Evolutionary conservation across 2,113 vertebrate species (phyloP).

Genomic region (Jacana jacana): DNA sequence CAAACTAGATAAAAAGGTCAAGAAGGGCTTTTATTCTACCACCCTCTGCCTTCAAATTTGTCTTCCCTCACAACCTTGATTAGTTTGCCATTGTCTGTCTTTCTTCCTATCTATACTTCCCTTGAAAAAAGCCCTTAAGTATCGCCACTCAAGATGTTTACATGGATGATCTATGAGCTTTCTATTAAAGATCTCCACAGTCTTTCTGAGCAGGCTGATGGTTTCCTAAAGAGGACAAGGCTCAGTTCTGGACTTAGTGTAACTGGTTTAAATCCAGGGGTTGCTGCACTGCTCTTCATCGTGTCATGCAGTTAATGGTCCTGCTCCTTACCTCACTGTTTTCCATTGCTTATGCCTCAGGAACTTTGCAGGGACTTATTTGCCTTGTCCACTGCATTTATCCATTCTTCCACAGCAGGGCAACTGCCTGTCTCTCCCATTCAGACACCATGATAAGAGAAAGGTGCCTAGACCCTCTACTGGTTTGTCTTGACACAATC

Average conservation of each 20-base stretch:
- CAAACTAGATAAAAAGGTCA: conserved; percentile 7
- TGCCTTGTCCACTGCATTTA: neutral
- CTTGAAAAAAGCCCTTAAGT: neutral
- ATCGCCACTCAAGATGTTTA: neutral
- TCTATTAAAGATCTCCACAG: neutral
- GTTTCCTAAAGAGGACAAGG: neutral
- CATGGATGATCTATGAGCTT: neutral
- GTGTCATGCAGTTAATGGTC: neutral
- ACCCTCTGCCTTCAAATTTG: neutral
- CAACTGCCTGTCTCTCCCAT: neutral
- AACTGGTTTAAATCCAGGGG: neutral
- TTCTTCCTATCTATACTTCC: neutral
- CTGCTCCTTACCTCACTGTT: neutral
- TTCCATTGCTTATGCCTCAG: neutral
- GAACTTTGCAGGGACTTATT: neutral
- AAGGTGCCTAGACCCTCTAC: neutral
- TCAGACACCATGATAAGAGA: neutral
- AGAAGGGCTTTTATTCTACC: neutral
- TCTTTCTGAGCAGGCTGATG: neutral
- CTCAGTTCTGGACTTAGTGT: neutral
- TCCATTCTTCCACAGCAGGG: neutral
- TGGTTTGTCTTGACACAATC: neutral
- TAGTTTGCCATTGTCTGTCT: neutral
- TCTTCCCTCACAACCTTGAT: neutral
- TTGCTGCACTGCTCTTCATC: neutral